Percentiles rank a stretch among this genome's conserved stretches.
phyloP scores from a whole-genome alignment of 2,113 vertebrate species.

The Canis aureus region DNA sequence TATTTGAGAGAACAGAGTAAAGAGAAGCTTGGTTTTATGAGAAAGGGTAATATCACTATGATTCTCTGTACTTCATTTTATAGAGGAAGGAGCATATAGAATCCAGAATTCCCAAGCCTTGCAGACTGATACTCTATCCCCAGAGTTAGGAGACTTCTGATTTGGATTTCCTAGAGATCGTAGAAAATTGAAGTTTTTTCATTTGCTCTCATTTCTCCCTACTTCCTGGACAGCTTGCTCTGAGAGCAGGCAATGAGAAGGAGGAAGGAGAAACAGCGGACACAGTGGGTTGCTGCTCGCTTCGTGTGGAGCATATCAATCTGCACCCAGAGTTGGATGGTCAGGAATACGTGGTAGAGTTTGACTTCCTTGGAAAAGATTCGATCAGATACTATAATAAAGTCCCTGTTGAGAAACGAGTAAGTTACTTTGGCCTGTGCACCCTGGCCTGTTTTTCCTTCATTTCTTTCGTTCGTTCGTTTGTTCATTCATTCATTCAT shows the following conservation, averaged over 20 bases:
- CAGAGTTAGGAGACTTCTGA: slow-evolving; percentile 13
- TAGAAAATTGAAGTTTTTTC: background rate
- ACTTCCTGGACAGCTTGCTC: slow-evolving; percentile 90
- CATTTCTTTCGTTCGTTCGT: background rate
- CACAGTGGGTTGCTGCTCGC: slow-evolving; percentile 97
- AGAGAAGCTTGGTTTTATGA: background rate
- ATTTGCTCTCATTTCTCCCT: background rate
- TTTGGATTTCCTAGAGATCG: background rate
- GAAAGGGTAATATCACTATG: background rate
- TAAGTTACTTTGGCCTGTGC: slow-evolving; percentile 83
- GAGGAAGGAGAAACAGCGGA: slow-evolving; percentile 98
- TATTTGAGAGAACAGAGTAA: slow-evolving; percentile 9
- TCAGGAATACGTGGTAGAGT: slow-evolving; percentile 97
- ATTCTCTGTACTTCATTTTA: background rate
- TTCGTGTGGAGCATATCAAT: slow-evolving; percentile 97
- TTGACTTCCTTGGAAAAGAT: slow-evolving; percentile 98
- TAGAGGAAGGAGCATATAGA: background rate
- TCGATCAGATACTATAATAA: slow-evolving; percentile 99
- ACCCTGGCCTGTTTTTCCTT: background rate
- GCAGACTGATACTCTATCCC: background rate
- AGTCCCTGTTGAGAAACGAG: slow-evolving; percentile 98
- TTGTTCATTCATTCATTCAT: background rate
- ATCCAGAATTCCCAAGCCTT: background rate
- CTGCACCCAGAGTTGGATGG: slow-evolving; percentile 95
- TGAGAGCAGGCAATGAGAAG: slow-evolving; percentile 98